These are phyloP conservation scores for Phalacrocorax pelagicus DNA, from an alignment of 2,113 vertebrate genomes.

Conservation along the genomic window DNA sequence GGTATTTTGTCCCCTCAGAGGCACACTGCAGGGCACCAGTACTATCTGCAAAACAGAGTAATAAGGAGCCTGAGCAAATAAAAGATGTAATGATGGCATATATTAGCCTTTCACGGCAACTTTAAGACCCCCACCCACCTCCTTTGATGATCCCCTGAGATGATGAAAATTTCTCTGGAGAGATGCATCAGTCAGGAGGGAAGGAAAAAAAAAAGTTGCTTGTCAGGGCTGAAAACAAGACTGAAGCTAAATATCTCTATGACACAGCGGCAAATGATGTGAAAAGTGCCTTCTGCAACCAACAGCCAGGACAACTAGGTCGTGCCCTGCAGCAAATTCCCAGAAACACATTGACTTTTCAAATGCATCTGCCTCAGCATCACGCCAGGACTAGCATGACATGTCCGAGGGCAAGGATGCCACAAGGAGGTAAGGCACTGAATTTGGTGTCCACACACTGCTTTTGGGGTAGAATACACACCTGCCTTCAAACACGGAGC, in stretches of 20 bases:
- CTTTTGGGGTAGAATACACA: background rate
- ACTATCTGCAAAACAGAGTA: background rate
- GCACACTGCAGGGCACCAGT: background rate
- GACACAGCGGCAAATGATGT: background rate
- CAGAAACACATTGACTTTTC: background rate
- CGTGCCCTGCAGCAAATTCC: background rate
- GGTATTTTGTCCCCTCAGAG: background rate
- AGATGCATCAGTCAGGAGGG: background rate
- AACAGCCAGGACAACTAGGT: background rate
- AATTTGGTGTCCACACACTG: background rate
- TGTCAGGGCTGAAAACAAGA: background rate
- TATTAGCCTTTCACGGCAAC: background rate
- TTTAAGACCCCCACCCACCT: background rate
- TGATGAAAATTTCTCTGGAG: background rate
- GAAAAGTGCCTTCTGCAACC: background rate
- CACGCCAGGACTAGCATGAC: background rate
- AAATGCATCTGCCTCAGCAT: background rate
- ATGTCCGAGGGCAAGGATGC: background rate
- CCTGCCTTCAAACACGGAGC: background rate
- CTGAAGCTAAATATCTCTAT: background rate
- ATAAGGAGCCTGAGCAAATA: background rate
- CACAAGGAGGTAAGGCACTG: background rate
- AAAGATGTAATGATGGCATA: background rate
- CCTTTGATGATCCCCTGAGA: background rate
- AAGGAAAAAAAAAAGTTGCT: background rate